phyloP scores from a whole-genome alignment of 2,797 vertebrate genomes.

The Caiman crocodilus region DNA sequence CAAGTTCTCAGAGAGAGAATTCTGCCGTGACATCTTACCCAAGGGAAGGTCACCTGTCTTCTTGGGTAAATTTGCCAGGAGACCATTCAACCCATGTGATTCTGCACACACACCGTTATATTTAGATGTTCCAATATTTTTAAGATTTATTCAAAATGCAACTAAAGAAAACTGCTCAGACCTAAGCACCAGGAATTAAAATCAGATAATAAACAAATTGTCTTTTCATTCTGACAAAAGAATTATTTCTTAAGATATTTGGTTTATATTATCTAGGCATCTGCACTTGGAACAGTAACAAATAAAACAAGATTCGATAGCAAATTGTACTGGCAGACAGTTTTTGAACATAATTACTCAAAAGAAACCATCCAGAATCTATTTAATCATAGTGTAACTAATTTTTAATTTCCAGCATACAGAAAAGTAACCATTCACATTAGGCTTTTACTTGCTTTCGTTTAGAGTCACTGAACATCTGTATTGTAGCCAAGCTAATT shows the following conservation, averaged over 20 bases:
- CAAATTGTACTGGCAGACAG: conserved; percentile 78
- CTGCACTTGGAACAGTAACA: conserved; percentile 33
- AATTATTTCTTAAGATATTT: conserved; percentile 48
- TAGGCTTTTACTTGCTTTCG: conserved; percentile 51
- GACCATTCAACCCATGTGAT: background rate
- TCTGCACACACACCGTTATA: conserved; percentile 34
- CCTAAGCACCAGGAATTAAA: conserved; percentile 66
- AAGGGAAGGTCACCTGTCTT: background rate
- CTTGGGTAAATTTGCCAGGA: background rate
- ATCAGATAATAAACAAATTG: conserved; percentile 75
- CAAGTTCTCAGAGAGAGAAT: background rate
- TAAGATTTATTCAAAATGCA: conserved; percentile 60
- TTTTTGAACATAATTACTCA: conserved; percentile 80
- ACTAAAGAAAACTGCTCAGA: conserved; percentile 53
- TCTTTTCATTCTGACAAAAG: conserved; percentile 54
- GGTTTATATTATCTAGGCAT: conserved; percentile 56
- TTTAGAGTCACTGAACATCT: conserved; percentile 58
- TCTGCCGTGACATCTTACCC: background rate
- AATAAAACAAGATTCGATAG: conserved; percentile 77
- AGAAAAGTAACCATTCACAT: conserved; percentile 63
- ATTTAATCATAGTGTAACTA: conserved; percentile 77
- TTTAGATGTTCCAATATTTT: conserved; percentile 56
- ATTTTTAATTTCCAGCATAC: conserved; percentile 77
- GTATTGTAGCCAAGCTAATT: conserved; percentile 65
- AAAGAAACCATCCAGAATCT: conserved; percentile 78